A percentile compares a stretch with the other conserved stretches of the same genome.
These are phyloP conservation scores for Bicyclus anynana DNA, from an alignment of 1,140 invertebrate genomes.

Conservation along the genomic window DNA sequence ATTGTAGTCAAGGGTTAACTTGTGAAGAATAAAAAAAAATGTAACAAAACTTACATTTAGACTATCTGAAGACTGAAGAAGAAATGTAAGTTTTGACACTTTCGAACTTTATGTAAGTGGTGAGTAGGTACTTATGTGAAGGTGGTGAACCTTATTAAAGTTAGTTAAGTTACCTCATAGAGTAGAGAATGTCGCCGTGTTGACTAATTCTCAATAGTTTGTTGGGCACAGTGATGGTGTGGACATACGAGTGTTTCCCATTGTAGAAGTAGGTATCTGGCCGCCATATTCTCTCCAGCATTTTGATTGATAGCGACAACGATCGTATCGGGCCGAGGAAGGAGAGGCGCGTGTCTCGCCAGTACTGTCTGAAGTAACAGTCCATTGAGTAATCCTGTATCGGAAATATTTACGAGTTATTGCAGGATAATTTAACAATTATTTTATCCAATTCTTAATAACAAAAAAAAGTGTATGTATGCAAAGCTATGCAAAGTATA, in stretches of 20 bases:
- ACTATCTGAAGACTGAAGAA: too few relatives aligned
- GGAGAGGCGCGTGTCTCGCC: conserved; percentile 89
- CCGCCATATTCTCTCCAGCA: conserved; percentile 95
- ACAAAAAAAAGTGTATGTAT: too few relatives aligned
- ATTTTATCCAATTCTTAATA: too few relatives aligned
- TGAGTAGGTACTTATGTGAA: too few relatives aligned
- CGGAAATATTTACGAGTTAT: too few relatives aligned
- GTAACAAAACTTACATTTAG: too few relatives aligned
- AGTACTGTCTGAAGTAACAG: conserved; percentile 96
- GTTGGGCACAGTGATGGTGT: conserved; percentile 97
- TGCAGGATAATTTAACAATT: too few relatives aligned
- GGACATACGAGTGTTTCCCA: conserved; percentile 94
- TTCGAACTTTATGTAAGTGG: not conserved
- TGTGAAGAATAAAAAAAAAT: too few relatives aligned
- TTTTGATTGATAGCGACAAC: conserved; percentile 91
- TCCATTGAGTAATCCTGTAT: conserved; percentile 96
- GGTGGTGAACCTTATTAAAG: not conserved
- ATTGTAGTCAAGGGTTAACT: too few relatives aligned
- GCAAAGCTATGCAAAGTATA: too few relatives aligned
- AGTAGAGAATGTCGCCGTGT: conserved; percentile 95
- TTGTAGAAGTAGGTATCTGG: conserved; percentile 97
- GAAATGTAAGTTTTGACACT: too few relatives aligned
- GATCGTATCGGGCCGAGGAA: conserved; percentile 90
- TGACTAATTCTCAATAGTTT: conserved; percentile 92
- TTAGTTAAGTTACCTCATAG: conserved; percentile 86